These are phyloP conservation scores for Pseudonaja textilis DNA, from an alignment of 2,113 vertebrate species.

Conservation along the genomic window DNA sequence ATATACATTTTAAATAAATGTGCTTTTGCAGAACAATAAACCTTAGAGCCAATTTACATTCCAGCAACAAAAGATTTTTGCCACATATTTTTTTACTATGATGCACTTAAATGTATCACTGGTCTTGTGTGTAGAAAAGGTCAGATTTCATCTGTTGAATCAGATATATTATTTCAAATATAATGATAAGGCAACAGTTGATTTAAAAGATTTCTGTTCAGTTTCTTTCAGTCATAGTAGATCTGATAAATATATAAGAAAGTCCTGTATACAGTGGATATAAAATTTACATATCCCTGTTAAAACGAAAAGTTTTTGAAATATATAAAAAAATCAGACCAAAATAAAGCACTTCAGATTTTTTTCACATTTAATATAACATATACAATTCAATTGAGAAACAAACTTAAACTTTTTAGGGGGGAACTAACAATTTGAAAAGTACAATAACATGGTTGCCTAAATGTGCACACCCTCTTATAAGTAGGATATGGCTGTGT, in stretches of 20 bases:
- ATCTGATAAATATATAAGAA: background rate
- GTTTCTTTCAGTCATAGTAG: background rate
- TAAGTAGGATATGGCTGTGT: background rate
- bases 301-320: background rate
- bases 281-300: background rate
- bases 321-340: background rate
- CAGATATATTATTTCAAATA: background rate
- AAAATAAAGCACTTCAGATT: background rate
- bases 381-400: background rate
- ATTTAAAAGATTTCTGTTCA: background rate
- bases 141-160: background rate
- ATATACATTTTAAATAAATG: conserved; percentile 18
- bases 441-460: background rate
- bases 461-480: background rate
- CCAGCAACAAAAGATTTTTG: background rate
- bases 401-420: background rate
- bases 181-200: background rate
- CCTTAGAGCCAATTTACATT: background rate
- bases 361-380: background rate
- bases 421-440: background rate
- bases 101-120: background rate
- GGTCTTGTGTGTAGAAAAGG: background rate
- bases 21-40: background rate
- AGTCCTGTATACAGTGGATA: background rate
- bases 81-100: background rate